Conservation (phyloP, 1,140 invertebrate genomes). For the Drosophila truncata region DNA sequence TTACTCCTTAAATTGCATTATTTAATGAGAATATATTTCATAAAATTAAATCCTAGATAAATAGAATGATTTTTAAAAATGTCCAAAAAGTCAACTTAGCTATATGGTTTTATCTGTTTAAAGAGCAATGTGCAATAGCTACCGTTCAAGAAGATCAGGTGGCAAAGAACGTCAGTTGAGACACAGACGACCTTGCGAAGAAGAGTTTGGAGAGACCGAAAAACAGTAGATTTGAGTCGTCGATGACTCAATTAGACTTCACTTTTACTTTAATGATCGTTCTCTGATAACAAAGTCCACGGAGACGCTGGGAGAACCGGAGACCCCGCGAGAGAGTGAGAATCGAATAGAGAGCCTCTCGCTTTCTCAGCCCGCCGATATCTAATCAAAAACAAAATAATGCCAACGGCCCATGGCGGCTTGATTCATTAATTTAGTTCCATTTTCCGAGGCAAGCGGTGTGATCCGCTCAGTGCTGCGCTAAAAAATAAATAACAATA, state of each 20-base stretch:
- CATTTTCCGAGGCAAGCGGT: conserved; percentile 36
- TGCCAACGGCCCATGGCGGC: conserved; percentile 49
- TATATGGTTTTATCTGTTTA: neutral
- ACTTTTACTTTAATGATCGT: conserved; percentile 55
- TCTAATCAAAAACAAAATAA: conserved; percentile 82
- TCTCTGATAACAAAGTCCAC: conserved; percentile 34
- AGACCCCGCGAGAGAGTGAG: conserved; percentile 2
- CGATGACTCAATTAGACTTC: conserved; percentile 71
- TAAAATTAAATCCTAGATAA: neutral
- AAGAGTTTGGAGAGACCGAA: conserved; percentile 6
- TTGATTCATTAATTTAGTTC: conserved; percentile 74
- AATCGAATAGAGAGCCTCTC: conserved; percentile 1
- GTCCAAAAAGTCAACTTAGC: too few species aligned
- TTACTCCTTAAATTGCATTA: too few species aligned
- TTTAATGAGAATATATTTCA: neutral
- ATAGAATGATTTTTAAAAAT: too few species aligned
- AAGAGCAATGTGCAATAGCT: conserved; percentile 8
- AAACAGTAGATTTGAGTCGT: conserved; percentile 20
- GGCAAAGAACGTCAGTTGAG: conserved; percentile 23
- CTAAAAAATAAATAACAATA: conserved; percentile 17
- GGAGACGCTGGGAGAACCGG: conserved; percentile 3
- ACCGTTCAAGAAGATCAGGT: conserved; percentile 4
- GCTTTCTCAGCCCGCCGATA: conserved; percentile 40
- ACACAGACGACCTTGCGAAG: conserved; percentile 55
- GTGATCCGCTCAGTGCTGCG: conserved; percentile 11